Base-by-base conservation (phyloP, 92 coral and sea anemone genomes). In the Siderastrea radians region DNA sequence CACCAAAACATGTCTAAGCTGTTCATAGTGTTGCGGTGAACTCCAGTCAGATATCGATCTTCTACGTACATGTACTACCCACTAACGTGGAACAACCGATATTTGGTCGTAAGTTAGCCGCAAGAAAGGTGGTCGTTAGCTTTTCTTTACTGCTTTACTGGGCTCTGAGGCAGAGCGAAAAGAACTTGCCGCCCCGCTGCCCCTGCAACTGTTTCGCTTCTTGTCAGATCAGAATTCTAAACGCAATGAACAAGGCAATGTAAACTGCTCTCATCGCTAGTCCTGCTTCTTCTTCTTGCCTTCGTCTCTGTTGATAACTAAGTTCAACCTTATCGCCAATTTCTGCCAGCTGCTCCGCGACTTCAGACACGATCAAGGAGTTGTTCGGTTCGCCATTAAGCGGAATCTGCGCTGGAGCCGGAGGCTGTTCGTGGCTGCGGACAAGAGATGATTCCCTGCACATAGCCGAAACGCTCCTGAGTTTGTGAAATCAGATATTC, bases 311-410 rank as follows among this genome's bases (percentile, higher is more conserved):
- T 55, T 89, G 96, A 81, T 95, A 93, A 46, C 92, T 86, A 48
- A 89, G 86, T 84, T 95, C 94, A 54, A 95, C 86, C 85, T 93
- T 93, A 75, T 95, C 98, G 5, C 98, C 98, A 43, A 95, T 93
- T 70, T 95, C 96, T 3, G 96, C 96, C 70, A 95, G 93, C 88
- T 93, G 96, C 60, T 91, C 92, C 2, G 98, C 96, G 17, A 95
- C 95, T 69, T 95, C 93, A 2, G 98, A 93, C 9, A 93, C 91
- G 26, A 76, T 75, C 19, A 89, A 75, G 62, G 93, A 72, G 90
- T 88, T 92, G 75, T 89, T 88, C 68, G 80, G 65, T 26, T 89
- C 93, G 91, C 92, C 88, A 73, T 76, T 80, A 68, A 79, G 68
- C 67, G 90, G 71, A 53, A 82, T 52, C 7, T 78, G 79, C 15